Evolutionary conservation across 1,140 invertebrate genomes (phyloP).

Genomic region (Druon quercuslanigerum): DNA sequence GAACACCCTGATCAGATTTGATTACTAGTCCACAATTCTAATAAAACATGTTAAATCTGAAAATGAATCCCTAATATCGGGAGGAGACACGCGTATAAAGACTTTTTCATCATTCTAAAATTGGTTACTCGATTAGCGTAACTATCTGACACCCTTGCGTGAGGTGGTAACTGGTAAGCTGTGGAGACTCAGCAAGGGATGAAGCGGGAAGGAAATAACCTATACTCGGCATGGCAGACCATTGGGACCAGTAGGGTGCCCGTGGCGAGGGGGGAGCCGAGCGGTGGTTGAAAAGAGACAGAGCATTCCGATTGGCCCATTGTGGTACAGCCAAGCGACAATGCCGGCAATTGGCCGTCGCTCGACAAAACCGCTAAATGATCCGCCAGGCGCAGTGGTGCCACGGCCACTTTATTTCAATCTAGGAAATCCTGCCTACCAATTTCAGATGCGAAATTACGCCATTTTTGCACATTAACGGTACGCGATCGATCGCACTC

Average conservation of each 20-base stretch:
- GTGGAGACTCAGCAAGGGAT: slow-evolving; percentile 34
- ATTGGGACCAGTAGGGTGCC: slow-evolving; percentile 38
- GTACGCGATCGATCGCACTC: slow-evolving; percentile 58
- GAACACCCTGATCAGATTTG: no score
- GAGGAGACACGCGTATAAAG: slow-evolving; percentile 44
- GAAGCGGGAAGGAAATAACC: slow-evolving; percentile 32
- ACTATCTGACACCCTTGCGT: slow-evolving; percentile 63
- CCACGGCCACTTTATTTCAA: slow-evolving; percentile 76
- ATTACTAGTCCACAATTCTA: no score
- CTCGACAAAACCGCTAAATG: slow-evolving; percentile 77
- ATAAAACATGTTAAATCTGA: no score
- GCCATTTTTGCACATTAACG: slow-evolving; percentile 72
- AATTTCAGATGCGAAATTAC: slow-evolving; percentile 71
- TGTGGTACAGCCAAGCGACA: slow-evolving; percentile 75
- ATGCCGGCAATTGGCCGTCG: slow-evolving; percentile 76
- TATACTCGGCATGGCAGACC: slow-evolving; percentile 38
- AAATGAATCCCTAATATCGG: slow-evolving; percentile 42
- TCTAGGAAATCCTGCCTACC: slow-evolving; percentile 72
- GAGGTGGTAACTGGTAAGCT: slow-evolving; percentile 13
- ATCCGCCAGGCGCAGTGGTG: slow-evolving; percentile 72
- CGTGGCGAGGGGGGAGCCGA: slow-evolving; percentile 39
- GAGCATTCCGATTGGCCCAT: slow-evolving; percentile 75
- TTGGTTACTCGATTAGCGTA: slow-evolving; percentile 72
- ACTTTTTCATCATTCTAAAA: slow-evolving; percentile 68
- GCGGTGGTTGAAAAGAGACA: slow-evolving; percentile 59